Evolutionary conservation across 2,888 invertebrate species (phyloP), one percentile per base, ranked within the genome.

Genomic region (Mimachlamys varia): DNA sequence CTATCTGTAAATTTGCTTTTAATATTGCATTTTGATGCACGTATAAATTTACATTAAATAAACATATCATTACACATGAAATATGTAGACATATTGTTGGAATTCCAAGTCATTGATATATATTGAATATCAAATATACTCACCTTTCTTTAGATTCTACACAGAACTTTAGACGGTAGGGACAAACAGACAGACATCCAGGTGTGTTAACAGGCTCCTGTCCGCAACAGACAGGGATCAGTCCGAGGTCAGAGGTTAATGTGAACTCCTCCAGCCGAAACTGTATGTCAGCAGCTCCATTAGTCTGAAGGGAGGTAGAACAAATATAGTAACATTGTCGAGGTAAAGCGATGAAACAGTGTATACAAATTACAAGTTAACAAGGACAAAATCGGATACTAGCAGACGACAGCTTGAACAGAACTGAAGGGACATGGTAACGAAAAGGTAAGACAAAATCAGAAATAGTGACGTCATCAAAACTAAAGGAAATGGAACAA

Each of bases 161-260:
- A 76, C 76, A 76, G 12, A 76, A 76, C 33, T 76, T 19, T 33
- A 76, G 76, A 76, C 76, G 76, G 33, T 33, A 76, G 33, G 76
- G 76, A 76, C 76, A 76, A 33, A 27, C 33, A 76, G 76, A 76
- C 76, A 76, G 76, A 76, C 76, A 76, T 33, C 76, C 76, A 10
- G 76, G 13, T 33, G 76, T 12, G 13, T 76, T 22, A 12, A 22
- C 76, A 76, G 76, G 12, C 7, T 76, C 76, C 33, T 76, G 76
- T 76, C 76, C 76, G 33, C 76, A 76, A 76, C 76, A 76, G 10
- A 27, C 13, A 7, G 58, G 53, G 2, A 53, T 53, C 19, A 53
- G 19, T 19, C 22, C n/a, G 22, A 33, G 13, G 13, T 76, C 33
- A 1, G 76, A 76, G 7, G 76, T 76, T 5, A 76, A 76, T 76